Percentiles rank a stretch among this genome's conserved stretches.
These are phyloP conservation scores for Papilio polyxenes DNA, from an alignment of 1,140 invertebrate genomes.

Conservation along the genomic window DNA sequence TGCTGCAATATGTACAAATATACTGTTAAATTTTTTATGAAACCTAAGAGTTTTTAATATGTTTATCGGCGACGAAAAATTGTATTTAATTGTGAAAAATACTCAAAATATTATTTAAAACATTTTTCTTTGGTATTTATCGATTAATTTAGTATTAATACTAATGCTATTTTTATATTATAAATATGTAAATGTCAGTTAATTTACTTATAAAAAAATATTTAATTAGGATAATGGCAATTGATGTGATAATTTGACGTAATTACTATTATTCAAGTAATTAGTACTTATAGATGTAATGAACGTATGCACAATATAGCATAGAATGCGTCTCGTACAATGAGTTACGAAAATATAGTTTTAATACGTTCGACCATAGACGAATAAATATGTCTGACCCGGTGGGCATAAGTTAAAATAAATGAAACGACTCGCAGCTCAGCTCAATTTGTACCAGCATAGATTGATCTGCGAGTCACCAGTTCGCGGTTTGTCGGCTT, in stretches of 20 bases:
- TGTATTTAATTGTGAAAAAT: neutral
- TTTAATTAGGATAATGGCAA: slow-evolving; percentile 4
- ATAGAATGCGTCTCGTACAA: neutral
- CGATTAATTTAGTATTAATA: neutral
- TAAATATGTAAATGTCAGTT: slow-evolving; percentile 33
- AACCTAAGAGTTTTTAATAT: too few species aligned
- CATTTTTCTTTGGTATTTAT: neutral
- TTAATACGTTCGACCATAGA: neutral
- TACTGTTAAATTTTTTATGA: too few species aligned
- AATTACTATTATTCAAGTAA: neutral
- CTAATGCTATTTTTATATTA: slow-evolving; percentile 19
- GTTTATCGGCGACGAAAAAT: neutral
- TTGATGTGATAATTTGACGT: slow-evolving; percentile 24
- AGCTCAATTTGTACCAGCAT: too few species aligned
- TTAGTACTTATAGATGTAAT: slow-evolving; percentile 12
- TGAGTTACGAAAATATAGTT: neutral
- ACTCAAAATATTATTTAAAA: neutral
- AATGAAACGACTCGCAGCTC: too few species aligned
- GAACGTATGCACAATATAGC: neutral
- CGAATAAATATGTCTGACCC: too few species aligned
- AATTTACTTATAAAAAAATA: neutral
- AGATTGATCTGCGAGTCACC: too few species aligned
- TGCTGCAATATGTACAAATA: too few species aligned
- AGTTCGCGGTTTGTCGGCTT: too few species aligned
- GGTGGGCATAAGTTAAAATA: too few species aligned